Conservation (phyloP, 2,113 vertebrate species). For the Pagrus major region DNA sequence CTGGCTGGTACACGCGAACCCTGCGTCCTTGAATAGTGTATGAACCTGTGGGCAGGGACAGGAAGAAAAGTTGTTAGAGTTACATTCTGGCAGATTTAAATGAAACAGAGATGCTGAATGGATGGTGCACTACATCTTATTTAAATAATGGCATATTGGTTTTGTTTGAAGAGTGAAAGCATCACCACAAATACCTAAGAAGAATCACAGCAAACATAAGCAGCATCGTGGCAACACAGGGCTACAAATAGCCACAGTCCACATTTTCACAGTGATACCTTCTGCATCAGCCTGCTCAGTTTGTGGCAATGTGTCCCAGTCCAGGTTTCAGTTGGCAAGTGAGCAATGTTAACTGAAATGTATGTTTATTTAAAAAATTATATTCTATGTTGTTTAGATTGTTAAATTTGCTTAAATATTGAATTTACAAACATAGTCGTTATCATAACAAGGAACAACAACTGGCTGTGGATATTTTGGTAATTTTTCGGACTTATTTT, state of each 20-base stretch:
- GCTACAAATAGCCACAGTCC: not conserved
- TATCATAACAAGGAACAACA: no score
- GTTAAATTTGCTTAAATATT: no score
- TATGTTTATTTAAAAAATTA: not conserved
- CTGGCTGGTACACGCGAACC: slow-evolving; percentile 96
- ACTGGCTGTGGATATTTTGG: no score
- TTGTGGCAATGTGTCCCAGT: no score
- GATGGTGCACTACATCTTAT: not conserved
- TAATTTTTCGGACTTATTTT: no score
- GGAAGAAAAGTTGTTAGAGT: not conserved
- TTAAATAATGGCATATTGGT: not conserved
- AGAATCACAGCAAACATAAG: not conserved
- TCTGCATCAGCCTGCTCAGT: not conserved
- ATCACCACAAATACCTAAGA: not conserved
- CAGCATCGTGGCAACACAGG: not conserved
- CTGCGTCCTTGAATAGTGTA: slow-evolving; percentile 94
- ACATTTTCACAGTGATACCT: not conserved
- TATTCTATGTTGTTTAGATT: no score
- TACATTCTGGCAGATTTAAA: not conserved
- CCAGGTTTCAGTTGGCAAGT: not conserved
- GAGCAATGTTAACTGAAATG: not conserved
- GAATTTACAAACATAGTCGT: no score
- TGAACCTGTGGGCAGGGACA: slow-evolving; percentile 83
- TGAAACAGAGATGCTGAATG: not conserved
- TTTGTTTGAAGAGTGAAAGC: not conserved